A percentile compares a stretch with the other conserved stretches of the same genome.
These are phyloP conservation scores for Campoletis raptor DNA, from an alignment of 2,888 invertebrate species.

Conservation along the genomic window DNA sequence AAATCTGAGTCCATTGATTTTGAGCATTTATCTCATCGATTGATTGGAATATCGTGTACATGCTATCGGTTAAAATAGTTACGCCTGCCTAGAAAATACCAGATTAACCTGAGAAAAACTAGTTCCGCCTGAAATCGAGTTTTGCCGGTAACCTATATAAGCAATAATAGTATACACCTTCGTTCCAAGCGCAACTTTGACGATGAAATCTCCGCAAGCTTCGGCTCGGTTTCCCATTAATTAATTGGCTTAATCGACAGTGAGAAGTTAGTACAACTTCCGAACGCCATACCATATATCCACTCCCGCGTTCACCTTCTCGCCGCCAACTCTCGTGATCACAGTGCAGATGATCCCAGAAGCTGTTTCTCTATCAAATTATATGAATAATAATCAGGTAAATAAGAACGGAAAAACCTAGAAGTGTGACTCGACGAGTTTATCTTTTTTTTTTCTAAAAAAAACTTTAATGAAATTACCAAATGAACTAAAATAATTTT, in stretches of 20 bases:
- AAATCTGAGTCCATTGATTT: background rate
- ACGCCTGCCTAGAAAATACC: background rate
- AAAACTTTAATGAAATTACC: background rate
- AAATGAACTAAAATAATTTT: background rate
- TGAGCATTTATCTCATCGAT: background rate
- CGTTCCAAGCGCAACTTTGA: conserved; percentile 54
- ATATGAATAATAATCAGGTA: conserved; percentile 23
- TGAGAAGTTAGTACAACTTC: conserved; percentile 28
- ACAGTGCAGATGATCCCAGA: conserved; percentile 1
- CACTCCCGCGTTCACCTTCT: conserved; percentile 17
- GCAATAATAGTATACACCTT: conserved; percentile 10
- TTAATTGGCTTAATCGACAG: conserved; percentile 64
- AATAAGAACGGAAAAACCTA: background rate
- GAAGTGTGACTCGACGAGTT: background rate
- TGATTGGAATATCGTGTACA: background rate
- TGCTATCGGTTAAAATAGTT: background rate
- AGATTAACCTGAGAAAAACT: background rate
- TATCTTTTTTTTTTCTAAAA: background rate
- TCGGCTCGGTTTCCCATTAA: conserved; percentile 53
- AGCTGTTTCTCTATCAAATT: background rate
- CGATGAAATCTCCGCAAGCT: conserved; percentile 50
- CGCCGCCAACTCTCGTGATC: conserved; percentile 39
- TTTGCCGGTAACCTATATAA: background rate
- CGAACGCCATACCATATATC: conserved; percentile 7
- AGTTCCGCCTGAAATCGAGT: background rate